phyloP scores from a whole-genome alignment of 2,113 vertebrate genomes.

The Orthochromis malagaraziensis region DNA sequence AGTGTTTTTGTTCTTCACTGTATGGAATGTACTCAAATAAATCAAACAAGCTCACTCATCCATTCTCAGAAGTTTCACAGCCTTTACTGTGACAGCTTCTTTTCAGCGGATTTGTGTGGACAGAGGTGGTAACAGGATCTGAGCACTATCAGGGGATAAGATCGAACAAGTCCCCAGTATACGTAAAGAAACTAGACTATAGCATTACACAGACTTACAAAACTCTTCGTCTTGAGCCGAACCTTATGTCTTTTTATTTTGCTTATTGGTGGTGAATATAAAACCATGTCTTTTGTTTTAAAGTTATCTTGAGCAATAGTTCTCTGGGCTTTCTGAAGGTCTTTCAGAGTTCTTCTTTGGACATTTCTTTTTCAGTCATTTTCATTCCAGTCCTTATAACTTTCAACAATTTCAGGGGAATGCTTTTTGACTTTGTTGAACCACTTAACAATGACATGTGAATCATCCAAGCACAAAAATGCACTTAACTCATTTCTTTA shows the following conservation, averaged over 20 bases:
- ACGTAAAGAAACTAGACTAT: not conserved
- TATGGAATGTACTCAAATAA: not conserved
- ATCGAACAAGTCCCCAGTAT: not conserved
- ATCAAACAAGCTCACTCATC: not conserved
- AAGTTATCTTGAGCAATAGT: not conserved
- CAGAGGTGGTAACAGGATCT: not conserved
- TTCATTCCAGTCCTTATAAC: not conserved
- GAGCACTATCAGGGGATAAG: not conserved
- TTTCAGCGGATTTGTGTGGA: not conserved
- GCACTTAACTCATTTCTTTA: not conserved
- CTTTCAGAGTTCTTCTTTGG: not conserved
- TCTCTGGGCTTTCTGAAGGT: not conserved
- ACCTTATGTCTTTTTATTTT: not conserved
- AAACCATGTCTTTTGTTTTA: not conserved
- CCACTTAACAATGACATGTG: not conserved
- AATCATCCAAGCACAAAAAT: not conserved
- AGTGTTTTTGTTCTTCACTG: not conserved
- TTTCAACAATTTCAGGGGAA: not conserved
- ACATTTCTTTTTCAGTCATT: not conserved
- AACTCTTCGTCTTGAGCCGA: accelerated
- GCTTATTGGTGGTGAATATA: not conserved
- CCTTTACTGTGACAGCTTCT: not conserved
- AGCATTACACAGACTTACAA: not conserved
- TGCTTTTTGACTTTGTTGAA: not conserved
- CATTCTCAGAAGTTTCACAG: not conserved